Evolutionary conservation across 2,113 vertebrate species (phyloP).

Genomic region (Oncorhynchus gorbuscha): DNA sequence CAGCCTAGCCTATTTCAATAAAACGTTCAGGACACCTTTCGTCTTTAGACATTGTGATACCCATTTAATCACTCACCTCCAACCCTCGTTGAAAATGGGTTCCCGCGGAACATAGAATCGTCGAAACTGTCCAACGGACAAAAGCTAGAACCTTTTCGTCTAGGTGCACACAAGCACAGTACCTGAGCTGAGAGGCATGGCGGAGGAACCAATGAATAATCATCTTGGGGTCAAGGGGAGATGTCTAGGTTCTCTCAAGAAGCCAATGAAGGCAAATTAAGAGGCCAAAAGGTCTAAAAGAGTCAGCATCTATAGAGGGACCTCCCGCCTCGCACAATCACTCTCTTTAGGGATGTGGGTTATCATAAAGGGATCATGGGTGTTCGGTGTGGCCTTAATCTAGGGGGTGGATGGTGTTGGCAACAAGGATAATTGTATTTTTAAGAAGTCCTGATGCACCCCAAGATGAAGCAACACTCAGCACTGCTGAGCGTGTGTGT

Average conservation of each 20-base stretch:
- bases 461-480: background rate
- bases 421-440: slow-evolving; percentile 6
- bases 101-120: background rate
- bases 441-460: slow-evolving; percentile 5
- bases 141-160: background rate
- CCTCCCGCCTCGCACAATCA: background rate
- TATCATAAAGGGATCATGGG: background rate
- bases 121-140: background rate
- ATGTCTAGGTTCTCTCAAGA: background rate
- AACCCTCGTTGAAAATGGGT: background rate
- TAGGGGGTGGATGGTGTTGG: background rate
- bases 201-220: no score
- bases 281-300: background rate
- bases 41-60: no score
- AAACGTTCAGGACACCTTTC: no score
- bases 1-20: no score
- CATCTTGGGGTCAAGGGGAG: background rate
- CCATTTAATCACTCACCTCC: no score
- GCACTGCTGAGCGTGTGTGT: no score
- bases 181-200: background rate
- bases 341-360: background rate
- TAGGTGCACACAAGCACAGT: background rate
- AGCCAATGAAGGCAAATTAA: background rate
- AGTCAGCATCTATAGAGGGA: background rate
- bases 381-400: background rate